Evolutionary conservation across 2,113 vertebrate species (phyloP).

Genomic region (Cavia aperea): DNA sequence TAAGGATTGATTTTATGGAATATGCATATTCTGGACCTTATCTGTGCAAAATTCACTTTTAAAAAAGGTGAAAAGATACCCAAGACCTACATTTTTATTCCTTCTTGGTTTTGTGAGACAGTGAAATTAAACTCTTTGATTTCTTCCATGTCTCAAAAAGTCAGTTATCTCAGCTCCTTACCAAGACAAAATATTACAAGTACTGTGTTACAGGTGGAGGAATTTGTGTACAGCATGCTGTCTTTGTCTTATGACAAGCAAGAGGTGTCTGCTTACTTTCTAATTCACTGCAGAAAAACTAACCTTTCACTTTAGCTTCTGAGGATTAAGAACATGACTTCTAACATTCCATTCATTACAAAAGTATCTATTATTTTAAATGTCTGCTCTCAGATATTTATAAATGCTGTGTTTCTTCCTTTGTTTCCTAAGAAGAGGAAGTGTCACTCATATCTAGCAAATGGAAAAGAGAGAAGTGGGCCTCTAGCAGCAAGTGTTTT

Average conservation of each 20-base stretch:
- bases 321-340: conserved; percentile 28
- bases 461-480: conserved; percentile 6
- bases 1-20: conserved; percentile 35
- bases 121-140: conserved; percentile 21
- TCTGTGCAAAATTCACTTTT: conserved; percentile 37
- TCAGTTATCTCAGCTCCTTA: neutral
- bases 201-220: neutral
- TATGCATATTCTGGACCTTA: neutral
- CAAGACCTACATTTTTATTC: neutral
- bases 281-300: conserved; percentile 37
- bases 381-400: neutral
- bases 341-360: conserved; percentile 7
- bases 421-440: conserved; percentile 11
- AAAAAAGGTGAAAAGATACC: neutral
- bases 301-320: conserved; percentile 34
- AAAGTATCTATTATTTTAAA: conserved; percentile 30
- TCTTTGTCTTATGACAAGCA: neutral
- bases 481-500: neutral
- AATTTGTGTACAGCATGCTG: neutral
- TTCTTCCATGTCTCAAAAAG: neutral
- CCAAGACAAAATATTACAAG: conserved; percentile 23
- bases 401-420: neutral
- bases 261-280: conserved; percentile 3
- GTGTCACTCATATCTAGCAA: conserved; percentile 15
- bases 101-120: neutral